Base-by-base conservation (phyloP, 1,140 invertebrate genomes). In the Eupristina koningsbergeri region DNA sequence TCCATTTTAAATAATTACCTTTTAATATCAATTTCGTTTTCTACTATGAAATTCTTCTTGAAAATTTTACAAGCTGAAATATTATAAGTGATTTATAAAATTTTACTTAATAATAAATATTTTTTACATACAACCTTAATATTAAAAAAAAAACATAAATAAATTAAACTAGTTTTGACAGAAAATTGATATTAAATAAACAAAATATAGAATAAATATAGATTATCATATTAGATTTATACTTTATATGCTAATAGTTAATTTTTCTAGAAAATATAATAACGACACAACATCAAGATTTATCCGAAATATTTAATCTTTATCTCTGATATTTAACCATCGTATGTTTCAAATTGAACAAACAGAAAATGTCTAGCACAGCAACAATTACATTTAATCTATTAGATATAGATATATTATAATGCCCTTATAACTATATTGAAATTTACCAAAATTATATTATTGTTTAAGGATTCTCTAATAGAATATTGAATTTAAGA, bases 391-490 rank as follows among this genome's bases (percentile, higher is more conserved):
- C 31, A 82, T 8, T n/a, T 61, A 58, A 58, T 50, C 22, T 22
- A 71, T 71, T 64, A 11, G 5, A n/a, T 39, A 26, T 71, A 69
- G 26, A 26, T n/a, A n/a, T n/a, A 31, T 34, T 26, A 9, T 41
- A 41, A 36, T 3, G 0, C 17, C n/a, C 19, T 61, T 64, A 34
- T 29, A 71, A 58, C 47, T 74, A 63, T 80, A 41, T 39, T 61
- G 11, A 58, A 61, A 26, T 26, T 36, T 45, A 76, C 80, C 74
- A 76, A 39, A 76, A 73, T 67, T 39, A 76, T 61, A 76, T 81
- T 31, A 73, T 34, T 58, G 73, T 26, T 29, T 36, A 26, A 75
- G 13, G 15, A 53, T 76, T 76, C 74, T 83, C 81, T 83, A 83
- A 34, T 22, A 83, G 81, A 83, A 76, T 73, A 9, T n/a, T 41